Conservation (phyloP, 2,113 vertebrate genomes). For the Struthidea cinerea region DNA sequence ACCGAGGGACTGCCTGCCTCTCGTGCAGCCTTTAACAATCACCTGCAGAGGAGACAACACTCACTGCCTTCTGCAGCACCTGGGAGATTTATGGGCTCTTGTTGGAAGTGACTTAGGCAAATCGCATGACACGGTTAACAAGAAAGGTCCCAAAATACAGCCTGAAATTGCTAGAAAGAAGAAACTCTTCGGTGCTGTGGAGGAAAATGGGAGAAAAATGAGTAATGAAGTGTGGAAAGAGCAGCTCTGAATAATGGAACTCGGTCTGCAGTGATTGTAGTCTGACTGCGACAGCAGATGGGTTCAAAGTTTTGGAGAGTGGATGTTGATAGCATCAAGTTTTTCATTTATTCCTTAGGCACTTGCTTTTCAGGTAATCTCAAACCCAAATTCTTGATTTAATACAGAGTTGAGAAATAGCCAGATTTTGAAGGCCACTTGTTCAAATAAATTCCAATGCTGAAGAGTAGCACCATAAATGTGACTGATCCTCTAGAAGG, state of each 20-base stretch:
- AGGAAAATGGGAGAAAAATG: neutral
- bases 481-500: neutral
- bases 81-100: neutral
- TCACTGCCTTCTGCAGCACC: neutral
- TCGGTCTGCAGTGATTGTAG: neutral
- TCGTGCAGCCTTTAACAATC: neutral
- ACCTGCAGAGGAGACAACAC: neutral
- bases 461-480: neutral
- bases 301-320: neutral
- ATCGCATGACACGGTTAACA: neutral
- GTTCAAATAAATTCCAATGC: neutral
- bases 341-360: neutral
- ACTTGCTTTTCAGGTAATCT: neutral
- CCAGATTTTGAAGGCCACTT: neutral
- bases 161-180: neutral
- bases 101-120: neutral
- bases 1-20: neutral
- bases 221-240: neutral
- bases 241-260: neutral
- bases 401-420: neutral
- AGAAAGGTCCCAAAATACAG: neutral
- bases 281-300: neutral
- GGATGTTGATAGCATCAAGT: neutral
- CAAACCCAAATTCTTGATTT: neutral
- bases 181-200: neutral